Percentiles rank a stretch among this genome's conserved stretches.
Evolutionary conservation across 2,797 vertebrate genomes (phyloP).

Genomic region (Choloepus didactylus): DNA sequence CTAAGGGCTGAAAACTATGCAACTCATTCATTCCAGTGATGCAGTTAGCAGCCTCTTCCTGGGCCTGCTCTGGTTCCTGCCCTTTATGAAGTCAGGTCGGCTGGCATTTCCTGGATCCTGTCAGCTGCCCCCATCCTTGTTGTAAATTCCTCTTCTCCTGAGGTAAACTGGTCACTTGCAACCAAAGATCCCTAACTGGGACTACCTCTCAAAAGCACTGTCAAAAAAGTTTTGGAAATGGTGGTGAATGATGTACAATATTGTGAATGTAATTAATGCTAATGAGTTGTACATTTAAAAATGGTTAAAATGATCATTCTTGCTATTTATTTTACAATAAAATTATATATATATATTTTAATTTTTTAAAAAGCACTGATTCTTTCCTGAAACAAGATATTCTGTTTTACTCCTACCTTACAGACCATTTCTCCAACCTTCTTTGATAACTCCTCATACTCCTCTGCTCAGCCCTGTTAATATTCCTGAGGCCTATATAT

Average conservation of each 20-base stretch:
- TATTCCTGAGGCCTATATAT: background rate
- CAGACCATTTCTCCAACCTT: background rate
- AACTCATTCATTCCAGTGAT: background rate
- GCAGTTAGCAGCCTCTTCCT: background rate
- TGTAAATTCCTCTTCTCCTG: conserved; percentile 3
- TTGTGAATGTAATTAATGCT: too few relatives aligned
- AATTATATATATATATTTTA: too few relatives aligned
- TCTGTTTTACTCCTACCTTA: background rate
- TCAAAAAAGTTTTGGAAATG: too few relatives aligned
- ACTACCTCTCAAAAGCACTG: background rate
- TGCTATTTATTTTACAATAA: too few relatives aligned
- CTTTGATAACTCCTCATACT: background rate
- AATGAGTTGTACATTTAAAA: too few relatives aligned
- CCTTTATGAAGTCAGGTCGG: conserved; percentile 1
- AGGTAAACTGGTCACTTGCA: background rate
- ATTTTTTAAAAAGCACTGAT: background rate
- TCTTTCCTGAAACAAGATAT: background rate
- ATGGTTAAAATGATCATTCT: too few relatives aligned
- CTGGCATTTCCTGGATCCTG: conserved; percentile 10
- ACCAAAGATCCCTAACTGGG: background rate
- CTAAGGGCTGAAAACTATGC: background rate
- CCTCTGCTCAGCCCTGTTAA: background rate
- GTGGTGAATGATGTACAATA: too few relatives aligned
- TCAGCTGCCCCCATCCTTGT: conserved; percentile 4
- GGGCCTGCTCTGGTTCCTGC: background rate